Percentiles rank a stretch among this genome's conserved stretches.
phyloP scores from a whole-genome alignment of 2,888 invertebrate genomes.

The Sinopyrophorus schimmeli region DNA sequence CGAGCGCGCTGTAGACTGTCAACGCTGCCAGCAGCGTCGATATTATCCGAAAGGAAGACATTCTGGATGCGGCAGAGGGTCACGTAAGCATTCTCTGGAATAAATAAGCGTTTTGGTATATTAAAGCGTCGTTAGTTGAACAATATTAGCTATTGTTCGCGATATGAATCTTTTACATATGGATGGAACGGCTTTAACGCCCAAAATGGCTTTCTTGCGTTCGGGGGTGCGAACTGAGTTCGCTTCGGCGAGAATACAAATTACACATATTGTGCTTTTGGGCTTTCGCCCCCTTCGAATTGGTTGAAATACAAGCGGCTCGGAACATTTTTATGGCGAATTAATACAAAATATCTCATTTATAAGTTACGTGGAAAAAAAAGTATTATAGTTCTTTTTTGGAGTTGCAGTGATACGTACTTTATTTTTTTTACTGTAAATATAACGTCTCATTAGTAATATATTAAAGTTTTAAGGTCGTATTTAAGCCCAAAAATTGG shows the following conservation, averaged over 20 bases:
- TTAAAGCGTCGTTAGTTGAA: background rate
- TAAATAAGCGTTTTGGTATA: slow-evolving; percentile 1
- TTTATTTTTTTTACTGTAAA: too few relatives aligned
- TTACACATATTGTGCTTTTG: slow-evolving; percentile 9
- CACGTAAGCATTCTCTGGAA: slow-evolving; percentile 41
- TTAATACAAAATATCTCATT: too few relatives aligned
- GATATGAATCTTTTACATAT: slow-evolving; percentile 3
- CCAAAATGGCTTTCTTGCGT: background rate
- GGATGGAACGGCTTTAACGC: background rate
- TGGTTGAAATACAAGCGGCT: too few relatives aligned
- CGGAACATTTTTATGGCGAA: too few relatives aligned
- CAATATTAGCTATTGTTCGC: too few relatives aligned
- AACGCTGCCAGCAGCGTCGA: slow-evolving; percentile 41
- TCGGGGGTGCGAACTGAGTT: slow-evolving; percentile 6
- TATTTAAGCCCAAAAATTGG: too few relatives aligned
- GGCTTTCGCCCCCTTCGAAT: slow-evolving; percentile 7
- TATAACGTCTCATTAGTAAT: too few relatives aligned
- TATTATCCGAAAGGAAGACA: slow-evolving; percentile 33
- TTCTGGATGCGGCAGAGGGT: slow-evolving; percentile 33
- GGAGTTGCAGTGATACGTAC: too few relatives aligned
- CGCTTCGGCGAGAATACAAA: slow-evolving; percentile 18
- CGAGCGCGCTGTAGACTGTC: slow-evolving; percentile 27
- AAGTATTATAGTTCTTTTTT: too few relatives aligned
- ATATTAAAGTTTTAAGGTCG: too few relatives aligned
- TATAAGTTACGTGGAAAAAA: too few relatives aligned